Percentiles rank a stretch among this genome's conserved stretches.
These are phyloP conservation scores for Archaeoteleia sp. DNA, from an alignment of 2,888 invertebrate genomes.

Conservation along the genomic window DNA sequence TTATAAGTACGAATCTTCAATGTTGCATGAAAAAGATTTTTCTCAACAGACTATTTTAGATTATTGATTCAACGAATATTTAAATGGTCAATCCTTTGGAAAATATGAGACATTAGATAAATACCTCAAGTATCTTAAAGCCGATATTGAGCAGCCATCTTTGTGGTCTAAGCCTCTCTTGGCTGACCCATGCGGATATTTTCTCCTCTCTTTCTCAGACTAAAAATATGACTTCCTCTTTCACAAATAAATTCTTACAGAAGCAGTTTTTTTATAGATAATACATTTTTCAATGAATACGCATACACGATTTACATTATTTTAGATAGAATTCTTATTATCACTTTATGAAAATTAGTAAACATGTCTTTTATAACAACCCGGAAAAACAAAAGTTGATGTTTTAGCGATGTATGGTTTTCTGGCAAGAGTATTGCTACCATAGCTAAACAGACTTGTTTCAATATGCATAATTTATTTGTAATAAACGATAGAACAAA, in stretches of 20 bases:
- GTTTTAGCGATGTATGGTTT: too few relatives aligned
- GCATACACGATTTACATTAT: too few relatives aligned
- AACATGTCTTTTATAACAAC: too few relatives aligned
- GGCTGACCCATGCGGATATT: constrained; percentile 75
- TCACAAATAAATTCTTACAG: constrained; percentile 25
- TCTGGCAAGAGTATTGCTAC: too few relatives aligned
- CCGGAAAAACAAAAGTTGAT: too few relatives aligned
- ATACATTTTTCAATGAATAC: too few relatives aligned
- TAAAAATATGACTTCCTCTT: constrained; percentile 44
- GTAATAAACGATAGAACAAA: too few relatives aligned
- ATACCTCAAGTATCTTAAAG: constrained; percentile 72
- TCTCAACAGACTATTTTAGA: constrained; percentile 2
- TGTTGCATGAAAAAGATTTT: constrained; percentile 3
- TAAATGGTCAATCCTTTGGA: constrained; percentile 67
- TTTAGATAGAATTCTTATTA: too few relatives aligned
- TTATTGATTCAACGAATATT: constrained; percentile 60
- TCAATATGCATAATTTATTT: too few relatives aligned
- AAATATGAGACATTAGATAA: constrained; percentile 73
- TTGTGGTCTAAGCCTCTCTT: constrained; percentile 71
- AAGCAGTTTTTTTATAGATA: constrained; percentile 21
- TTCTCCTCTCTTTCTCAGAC: constrained; percentile 62
- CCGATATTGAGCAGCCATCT: constrained; percentile 72
- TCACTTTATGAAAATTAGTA: too few relatives aligned
- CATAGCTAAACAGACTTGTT: too few relatives aligned
- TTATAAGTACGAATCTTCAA: background rate